Evolutionary conservation across 2,888 invertebrate genomes (phyloP).

Genomic region (Anthoptus insignis): DNA sequence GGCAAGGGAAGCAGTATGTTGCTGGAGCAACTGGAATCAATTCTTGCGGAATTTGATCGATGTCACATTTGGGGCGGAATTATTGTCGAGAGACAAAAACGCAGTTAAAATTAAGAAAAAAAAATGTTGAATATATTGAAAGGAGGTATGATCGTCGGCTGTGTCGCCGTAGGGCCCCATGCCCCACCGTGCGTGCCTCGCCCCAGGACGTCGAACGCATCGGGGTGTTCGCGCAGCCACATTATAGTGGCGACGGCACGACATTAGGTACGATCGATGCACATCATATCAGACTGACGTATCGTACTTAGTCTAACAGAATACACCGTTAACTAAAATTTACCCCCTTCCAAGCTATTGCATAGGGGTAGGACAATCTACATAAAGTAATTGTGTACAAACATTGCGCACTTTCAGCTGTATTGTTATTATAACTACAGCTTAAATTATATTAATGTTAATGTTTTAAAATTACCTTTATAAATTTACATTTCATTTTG

Average conservation of each 20-base stretch:
- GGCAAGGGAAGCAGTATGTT: no score
- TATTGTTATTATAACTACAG: no score
- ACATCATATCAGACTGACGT: slow-evolving; percentile 52
- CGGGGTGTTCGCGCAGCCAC: slow-evolving; percentile 60
- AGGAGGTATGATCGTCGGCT: slow-evolving; percentile 51
- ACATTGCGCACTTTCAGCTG: no score
- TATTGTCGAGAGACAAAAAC: slow-evolving; percentile 43
- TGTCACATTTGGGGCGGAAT: slow-evolving; percentile 15
- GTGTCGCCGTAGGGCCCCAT: slow-evolving; percentile 63
- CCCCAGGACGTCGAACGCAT: slow-evolving; percentile 67
- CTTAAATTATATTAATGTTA: no score
- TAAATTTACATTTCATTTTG: no score
- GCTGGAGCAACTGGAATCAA: background rate
- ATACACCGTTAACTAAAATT: slow-evolving; percentile 1
- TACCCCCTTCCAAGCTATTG: background rate
- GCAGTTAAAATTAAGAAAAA: slow-evolving; percentile 48
- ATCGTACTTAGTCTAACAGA: slow-evolving; percentile 5
- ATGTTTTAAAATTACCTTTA: no score
- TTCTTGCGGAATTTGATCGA: slow-evolving; percentile 23
- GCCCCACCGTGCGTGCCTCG: slow-evolving; percentile 66
- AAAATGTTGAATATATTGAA: slow-evolving; percentile 50
- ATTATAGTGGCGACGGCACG: slow-evolving; percentile 62
- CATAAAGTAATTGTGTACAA: background rate
- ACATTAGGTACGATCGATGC: slow-evolving; percentile 68
- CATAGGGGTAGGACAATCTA: background rate